Conservation (phyloP, 2,888 invertebrate genomes). For the Steromphala cineraria region DNA sequence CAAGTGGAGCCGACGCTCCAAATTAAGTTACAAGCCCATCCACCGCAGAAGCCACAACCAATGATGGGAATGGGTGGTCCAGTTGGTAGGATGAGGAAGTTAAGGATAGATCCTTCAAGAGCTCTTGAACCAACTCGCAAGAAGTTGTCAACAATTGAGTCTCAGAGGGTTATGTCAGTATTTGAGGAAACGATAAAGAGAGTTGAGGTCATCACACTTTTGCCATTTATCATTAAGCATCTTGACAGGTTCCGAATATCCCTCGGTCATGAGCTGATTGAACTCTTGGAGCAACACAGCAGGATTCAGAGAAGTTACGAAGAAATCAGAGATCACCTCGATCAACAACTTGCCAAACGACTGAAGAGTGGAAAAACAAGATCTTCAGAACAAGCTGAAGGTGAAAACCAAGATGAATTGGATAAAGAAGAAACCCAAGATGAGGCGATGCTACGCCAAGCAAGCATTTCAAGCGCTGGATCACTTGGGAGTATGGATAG, state of each 20-base stretch:
- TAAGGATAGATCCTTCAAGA: constrained; percentile 69
- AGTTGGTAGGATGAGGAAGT: constrained; percentile 19
- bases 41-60: constrained; percentile 29
- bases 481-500: constrained; percentile 33
- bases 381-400: not conserved
- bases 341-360: constrained; percentile 47
- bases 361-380: constrained; percentile 11
- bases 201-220: constrained; percentile 64
- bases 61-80: not conserved
- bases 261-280: constrained; percentile 67
- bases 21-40: constrained; percentile 55
- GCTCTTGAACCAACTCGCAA: constrained; percentile 74
- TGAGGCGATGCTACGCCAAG: not conserved
- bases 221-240: constrained; percentile 70
- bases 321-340: constrained; percentile 60
- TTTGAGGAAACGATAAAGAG: constrained; percentile 71
- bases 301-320: constrained; percentile 64
- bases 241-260: constrained; percentile 66
- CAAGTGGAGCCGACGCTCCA: constrained; percentile 59
- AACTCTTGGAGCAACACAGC: constrained; percentile 66
- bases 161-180: constrained; percentile 74
- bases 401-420: not conserved
- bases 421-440: constrained; percentile 8
- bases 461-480: constrained; percentile 3
- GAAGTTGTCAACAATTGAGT: constrained; percentile 73